phyloP scores from a whole-genome alignment of 2,113 vertebrate genomes.

The Tinamus guttatus region DNA sequence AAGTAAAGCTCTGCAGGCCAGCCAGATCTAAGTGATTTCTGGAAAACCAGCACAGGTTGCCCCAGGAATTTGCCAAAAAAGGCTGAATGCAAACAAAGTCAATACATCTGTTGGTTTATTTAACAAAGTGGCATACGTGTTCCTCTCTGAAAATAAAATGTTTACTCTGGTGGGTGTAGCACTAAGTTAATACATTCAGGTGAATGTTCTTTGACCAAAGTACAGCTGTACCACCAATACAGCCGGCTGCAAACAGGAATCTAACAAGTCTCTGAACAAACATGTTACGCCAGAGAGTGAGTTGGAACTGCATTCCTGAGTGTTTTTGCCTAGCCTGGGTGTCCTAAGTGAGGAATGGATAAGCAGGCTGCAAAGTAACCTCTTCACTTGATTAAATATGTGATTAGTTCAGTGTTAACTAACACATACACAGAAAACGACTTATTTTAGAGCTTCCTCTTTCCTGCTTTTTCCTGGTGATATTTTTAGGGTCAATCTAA shows the following conservation, averaged over 20 bases:
- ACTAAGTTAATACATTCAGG: background rate
- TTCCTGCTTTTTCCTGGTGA: background rate
- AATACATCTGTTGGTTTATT: background rate
- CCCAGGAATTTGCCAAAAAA: background rate
- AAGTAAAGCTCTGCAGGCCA: background rate
- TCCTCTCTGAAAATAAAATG: background rate
- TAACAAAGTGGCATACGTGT: background rate
- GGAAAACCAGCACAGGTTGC: background rate
- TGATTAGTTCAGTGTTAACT: background rate
- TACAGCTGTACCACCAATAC: background rate
- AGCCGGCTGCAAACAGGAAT: background rate
- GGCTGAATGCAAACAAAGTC: background rate
- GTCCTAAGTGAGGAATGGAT: background rate
- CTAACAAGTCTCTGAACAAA: background rate
- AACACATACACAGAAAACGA: background rate
- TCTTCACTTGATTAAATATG: background rate
- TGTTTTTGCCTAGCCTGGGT: background rate
- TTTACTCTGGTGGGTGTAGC: background rate
- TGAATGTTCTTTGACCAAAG: conserved; percentile 66
- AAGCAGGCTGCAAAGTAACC: background rate
- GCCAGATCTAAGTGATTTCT: background rate
- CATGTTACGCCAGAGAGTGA: conserved; percentile 25
- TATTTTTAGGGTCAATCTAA: background rate
- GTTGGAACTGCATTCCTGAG: conserved; percentile 52
- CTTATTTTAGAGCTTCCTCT: background rate